A percentile compares a stretch with the other conserved stretches of the same genome.
Evolutionary conservation across 2,113 vertebrate species (phyloP).

Genomic region (Lates calcarifer): DNA sequence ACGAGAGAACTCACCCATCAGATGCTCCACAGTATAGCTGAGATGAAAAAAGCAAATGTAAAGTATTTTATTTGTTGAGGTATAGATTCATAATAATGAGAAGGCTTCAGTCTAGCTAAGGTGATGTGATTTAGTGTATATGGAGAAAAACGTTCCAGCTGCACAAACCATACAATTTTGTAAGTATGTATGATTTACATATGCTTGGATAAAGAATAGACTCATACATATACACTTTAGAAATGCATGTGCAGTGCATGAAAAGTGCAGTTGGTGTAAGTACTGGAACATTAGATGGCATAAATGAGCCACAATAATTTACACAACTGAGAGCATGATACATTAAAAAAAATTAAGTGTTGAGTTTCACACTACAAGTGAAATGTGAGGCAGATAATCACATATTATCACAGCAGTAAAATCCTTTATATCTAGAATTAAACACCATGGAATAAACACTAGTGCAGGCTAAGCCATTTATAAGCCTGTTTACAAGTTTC

Average conservation of each 20-base stretch:
- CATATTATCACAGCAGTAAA: conserved; percentile 40
- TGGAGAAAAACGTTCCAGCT: background rate
- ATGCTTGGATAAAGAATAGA: background rate
- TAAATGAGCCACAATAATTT: too few species aligned
- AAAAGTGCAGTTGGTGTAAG: too few species aligned
- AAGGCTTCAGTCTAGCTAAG: background rate
- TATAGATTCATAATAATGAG: background rate
- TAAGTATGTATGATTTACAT: background rate
- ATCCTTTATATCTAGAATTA: conserved; percentile 55
- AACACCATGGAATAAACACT: conserved; percentile 60
- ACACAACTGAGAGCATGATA: background rate
- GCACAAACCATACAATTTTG: background rate
- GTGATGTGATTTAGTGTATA: background rate
- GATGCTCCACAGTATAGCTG: background rate
- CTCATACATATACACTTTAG: background rate
- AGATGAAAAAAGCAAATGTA: background rate
- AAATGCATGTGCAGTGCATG: background rate
- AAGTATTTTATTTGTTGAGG: background rate
- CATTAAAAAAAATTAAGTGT: too few species aligned
- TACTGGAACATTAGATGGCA: too few species aligned
- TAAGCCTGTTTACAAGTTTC: conserved; percentile 74
- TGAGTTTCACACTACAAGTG: conserved; percentile 12
- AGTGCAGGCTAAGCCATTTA: conserved; percentile 59
- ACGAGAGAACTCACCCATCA: background rate
- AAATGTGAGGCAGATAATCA: conserved; percentile 49